Evolutionary conservation across 2,888 invertebrate genomes (phyloP).

Genomic region (Drosophila multiciliata): DNA sequence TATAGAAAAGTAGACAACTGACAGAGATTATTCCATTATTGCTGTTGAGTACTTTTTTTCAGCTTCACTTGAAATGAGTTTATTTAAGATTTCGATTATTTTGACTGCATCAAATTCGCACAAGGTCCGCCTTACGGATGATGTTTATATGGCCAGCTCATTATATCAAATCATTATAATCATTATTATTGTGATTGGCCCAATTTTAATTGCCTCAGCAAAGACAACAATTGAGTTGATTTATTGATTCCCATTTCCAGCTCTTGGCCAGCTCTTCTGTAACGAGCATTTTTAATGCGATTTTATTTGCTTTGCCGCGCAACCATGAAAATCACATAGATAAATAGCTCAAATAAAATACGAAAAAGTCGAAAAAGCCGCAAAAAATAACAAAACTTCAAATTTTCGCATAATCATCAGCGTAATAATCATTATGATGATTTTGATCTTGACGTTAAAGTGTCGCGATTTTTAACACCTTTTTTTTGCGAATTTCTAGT

Average conservation of each 20-base stretch:
- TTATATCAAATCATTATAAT: constrained; percentile 54
- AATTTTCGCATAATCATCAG: constrained; percentile 28
- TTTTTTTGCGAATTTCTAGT: constrained; percentile 30
- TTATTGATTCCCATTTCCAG: constrained; percentile 31
- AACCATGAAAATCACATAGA: constrained; percentile 48
- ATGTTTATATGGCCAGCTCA: constrained; percentile 20
- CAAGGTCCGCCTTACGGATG: constrained; percentile 50
- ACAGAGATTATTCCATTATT: neutral
- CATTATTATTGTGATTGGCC: constrained; percentile 31
- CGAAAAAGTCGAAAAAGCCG: constrained; percentile 15
- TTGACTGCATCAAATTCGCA: constrained; percentile 44
- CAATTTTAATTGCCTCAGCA: constrained; percentile 18
- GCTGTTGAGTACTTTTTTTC: neutral
- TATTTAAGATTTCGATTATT: neutral
- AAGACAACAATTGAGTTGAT: constrained; percentile 38
- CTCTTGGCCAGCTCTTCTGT: constrained; percentile 26
- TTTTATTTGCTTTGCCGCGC: constrained; percentile 65
- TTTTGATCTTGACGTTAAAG: constrained; percentile 54
- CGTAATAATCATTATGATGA: constrained; percentile 35
- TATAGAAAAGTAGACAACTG: neutral
- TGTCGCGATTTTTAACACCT: constrained; percentile 44
- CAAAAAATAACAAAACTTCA: constrained; percentile 22
- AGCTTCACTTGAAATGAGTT: neutral
- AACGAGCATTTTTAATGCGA: constrained; percentile 60
- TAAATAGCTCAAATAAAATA: constrained; percentile 39